Evolutionary conservation across 2,113 vertebrate genomes (phyloP), one percentile per base, ranked within the genome.

Genomic region (Hemibagrus wyckioides): DNA sequence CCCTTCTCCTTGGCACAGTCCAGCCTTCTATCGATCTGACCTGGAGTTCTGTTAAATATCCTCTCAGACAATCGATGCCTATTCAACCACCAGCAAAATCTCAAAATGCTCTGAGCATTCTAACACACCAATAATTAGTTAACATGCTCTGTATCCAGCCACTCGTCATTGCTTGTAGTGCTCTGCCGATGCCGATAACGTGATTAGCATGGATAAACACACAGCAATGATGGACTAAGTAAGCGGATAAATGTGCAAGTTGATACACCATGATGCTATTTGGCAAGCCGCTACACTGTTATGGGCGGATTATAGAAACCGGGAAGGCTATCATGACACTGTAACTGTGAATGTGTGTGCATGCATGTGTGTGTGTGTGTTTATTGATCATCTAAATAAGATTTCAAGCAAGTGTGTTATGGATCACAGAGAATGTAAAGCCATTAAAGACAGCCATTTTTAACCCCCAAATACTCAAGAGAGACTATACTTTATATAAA

Each of bases 21-120:
- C 33, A 30, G 83, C 85, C 87, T 85, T 44, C 61, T 88, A 87
- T 86, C 88, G 91, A 93, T 87, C 85, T 59, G 48, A 30, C 84
- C 83, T 4, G 48, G 30, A 69, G 87, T 85, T 36, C 61, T 77
- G 59, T 76, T 57, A 82, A 83, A 87, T 57, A 87, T 83, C 83
- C 59, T 28, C n/a, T 56, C 39, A 8, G n/a, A 13, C 7, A 41
- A 87, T 89, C 83, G 21, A 89, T 89, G n/a, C 44, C 80, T 48
- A 23, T 63, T 83, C 44, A 79, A 65, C 61, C 39, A 52, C 71
- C 44, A 71, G 86, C 80, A 79, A 63, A 87, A 69, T n/a, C 54
- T 81, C 54, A 52, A 71, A 89, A 30, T 67, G 81, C 48, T 36
- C 89, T 21, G 54, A 63, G 84, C 67, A 17, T 88, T 23, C 23